Conservation (phyloP, 1,140 invertebrate genomes). For the Metaphire vulgaris region DNA sequence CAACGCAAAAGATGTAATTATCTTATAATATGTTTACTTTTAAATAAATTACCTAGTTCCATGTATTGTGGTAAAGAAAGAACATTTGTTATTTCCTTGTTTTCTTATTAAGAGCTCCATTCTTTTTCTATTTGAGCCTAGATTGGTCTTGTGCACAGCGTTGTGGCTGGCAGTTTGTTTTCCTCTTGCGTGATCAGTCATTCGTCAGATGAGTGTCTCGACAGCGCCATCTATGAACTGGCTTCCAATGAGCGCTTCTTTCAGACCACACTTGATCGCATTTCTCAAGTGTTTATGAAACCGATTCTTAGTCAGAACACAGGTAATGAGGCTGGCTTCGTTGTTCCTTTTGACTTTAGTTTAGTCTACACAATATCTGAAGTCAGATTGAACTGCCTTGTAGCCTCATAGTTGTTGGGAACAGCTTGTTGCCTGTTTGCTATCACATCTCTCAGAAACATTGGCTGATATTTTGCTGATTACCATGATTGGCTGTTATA, state of each 20-base stretch:
- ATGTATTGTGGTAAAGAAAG: neutral
- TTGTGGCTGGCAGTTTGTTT: neutral
- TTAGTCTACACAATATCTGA: too few species aligned
- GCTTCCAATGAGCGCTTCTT: slow-evolving; percentile 18
- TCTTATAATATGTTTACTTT: neutral
- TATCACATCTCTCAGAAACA: too few species aligned
- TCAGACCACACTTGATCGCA: neutral
- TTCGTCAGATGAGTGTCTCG: neutral
- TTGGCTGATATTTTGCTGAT: too few species aligned
- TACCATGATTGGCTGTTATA: too few species aligned
- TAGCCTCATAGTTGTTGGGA: too few species aligned
- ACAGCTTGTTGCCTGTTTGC: too few species aligned
- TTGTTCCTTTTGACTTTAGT: too few species aligned
- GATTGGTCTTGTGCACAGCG: slow-evolving; percentile 9
- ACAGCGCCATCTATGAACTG: slow-evolving; percentile 17
- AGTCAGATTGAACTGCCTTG: too few species aligned
- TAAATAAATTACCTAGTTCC: neutral
- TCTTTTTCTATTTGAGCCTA: too few species aligned
- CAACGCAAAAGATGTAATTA: neutral
- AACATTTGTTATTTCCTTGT: slow-evolving; percentile 18
- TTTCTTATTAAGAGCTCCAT: too few species aligned
- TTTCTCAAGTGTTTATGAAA: neutral
- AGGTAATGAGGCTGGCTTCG: too few species aligned
- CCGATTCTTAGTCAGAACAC: neutral
- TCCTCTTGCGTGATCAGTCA: neutral